A percentile compares a stretch with the other conserved stretches of the same genome.
These are phyloP conservation scores for Bubo blakistoni DNA, from an alignment of 2,113 vertebrate genomes.

Conservation along the genomic window DNA sequence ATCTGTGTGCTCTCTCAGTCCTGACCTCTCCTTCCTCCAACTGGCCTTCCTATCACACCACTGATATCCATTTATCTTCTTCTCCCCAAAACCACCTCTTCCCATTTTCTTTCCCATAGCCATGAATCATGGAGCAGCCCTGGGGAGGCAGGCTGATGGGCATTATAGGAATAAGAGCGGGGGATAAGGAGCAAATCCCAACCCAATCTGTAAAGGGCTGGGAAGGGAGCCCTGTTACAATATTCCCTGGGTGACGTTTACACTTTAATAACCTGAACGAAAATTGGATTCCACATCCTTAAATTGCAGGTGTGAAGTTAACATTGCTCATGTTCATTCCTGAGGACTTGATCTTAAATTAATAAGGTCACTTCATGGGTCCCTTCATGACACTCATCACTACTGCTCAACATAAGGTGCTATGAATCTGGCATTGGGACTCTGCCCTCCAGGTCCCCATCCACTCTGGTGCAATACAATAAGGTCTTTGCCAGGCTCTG, in stretches of 20 bases:
- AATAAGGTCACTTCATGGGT: background rate
- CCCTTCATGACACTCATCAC: background rate
- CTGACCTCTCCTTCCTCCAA: slow-evolving; percentile 36
- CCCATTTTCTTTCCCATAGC: background rate
- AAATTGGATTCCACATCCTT: background rate
- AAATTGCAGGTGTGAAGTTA: background rate
- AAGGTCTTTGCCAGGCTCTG: background rate
- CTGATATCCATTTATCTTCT: background rate
- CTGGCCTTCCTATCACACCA: background rate
- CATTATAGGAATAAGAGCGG: background rate
- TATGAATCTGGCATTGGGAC: rapidly evolving
- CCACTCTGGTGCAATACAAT: rapidly evolving
- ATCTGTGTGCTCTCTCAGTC: background rate
- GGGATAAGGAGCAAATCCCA: background rate
- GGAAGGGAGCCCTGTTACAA: background rate
- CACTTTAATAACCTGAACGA: background rate
- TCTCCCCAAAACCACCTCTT: background rate
- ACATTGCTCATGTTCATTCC: background rate
- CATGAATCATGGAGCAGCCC: rapidly evolving
- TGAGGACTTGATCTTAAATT: background rate
- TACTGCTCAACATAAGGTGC: background rate
- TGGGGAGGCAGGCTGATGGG: background rate
- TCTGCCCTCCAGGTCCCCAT: background rate
- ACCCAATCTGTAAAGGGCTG: background rate
- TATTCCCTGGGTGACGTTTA: background rate